Conservation (phyloP, 1,140 invertebrate genomes). For the Samia ricini region DNA sequence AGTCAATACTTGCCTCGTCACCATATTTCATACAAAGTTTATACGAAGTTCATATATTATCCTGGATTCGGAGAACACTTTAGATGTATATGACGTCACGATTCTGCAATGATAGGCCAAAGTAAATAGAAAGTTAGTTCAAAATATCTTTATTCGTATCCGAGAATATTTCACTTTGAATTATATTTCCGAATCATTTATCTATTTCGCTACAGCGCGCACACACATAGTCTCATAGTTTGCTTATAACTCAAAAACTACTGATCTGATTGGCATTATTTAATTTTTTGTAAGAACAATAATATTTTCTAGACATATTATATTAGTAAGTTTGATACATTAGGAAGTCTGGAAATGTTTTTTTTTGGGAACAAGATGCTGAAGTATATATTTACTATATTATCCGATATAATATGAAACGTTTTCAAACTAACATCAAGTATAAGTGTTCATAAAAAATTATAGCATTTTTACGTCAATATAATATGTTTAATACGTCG, state of each 20-base stretch:
- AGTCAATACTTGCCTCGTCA: neutral
- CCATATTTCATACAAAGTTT: neutral
- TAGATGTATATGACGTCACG: neutral
- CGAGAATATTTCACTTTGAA: neutral
- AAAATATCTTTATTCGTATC: neutral
- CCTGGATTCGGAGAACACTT: neutral
- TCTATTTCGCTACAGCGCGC: too few relatives aligned
- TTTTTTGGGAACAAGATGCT: too few relatives aligned
- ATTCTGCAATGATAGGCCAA: neutral
- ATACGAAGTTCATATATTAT: neutral
- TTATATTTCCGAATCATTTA: too few relatives aligned
- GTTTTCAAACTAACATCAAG: neutral
- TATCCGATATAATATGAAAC: too few relatives aligned
- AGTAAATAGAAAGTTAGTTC: neutral
- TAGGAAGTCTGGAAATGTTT: too few relatives aligned
- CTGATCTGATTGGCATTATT: too few relatives aligned
- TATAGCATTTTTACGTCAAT: neutral
- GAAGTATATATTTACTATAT: too few relatives aligned
- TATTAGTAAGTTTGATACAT: too few relatives aligned
- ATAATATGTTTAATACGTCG: neutral
- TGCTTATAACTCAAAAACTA: too few relatives aligned
- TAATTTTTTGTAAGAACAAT: too few relatives aligned
- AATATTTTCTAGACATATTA: too few relatives aligned
- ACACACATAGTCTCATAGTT: too few relatives aligned
- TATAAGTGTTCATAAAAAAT: neutral